These are phyloP conservation scores for Germaria angustata DNA, from an alignment of 2,888 invertebrate genomes.

Conservation along the genomic window DNA sequence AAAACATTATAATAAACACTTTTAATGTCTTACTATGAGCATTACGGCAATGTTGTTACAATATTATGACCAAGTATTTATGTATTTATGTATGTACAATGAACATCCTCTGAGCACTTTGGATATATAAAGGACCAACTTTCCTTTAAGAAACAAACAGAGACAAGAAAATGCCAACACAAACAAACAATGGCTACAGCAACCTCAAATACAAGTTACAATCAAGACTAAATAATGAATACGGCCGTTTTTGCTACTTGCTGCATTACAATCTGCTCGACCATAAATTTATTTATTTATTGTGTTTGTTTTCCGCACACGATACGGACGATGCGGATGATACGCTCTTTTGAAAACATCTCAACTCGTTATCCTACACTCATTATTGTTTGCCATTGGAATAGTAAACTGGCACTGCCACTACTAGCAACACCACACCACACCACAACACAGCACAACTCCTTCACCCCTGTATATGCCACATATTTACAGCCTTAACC, in stretches of 20 bases:
- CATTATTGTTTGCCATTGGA: slow-evolving; percentile 63
- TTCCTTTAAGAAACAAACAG: slow-evolving; percentile 34
- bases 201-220: slow-evolving; percentile 13
- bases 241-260: slow-evolving; percentile 36
- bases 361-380: slow-evolving; percentile 63
- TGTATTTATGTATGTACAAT: not conserved
- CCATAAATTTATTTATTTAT: slow-evolving; percentile 66
- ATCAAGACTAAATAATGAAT: slow-evolving; percentile 41
- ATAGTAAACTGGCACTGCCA: slow-evolving; percentile 30
- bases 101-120: slow-evolving; percentile 28
- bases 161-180: slow-evolving; percentile 25
- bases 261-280: slow-evolving; percentile 55
- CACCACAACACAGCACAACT: not conserved
- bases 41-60: not conserved
- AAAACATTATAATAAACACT: slow-evolving; percentile 62
- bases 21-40: slow-evolving; percentile 43
- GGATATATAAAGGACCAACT: not conserved
- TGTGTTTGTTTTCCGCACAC: slow-evolving; percentile 65
- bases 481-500: slow-evolving; percentile 36
- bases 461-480: too few relatives aligned
- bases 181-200: slow-evolving; percentile 29
- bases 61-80: slow-evolving; percentile 26
- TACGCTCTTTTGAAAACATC: slow-evolving; percentile 55
- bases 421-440: not conserved
- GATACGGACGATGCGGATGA: slow-evolving; percentile 46